phyloP scores from a whole-genome alignment of 2,888 invertebrate genomes.

The Harpagoxenus sublaevis region DNA sequence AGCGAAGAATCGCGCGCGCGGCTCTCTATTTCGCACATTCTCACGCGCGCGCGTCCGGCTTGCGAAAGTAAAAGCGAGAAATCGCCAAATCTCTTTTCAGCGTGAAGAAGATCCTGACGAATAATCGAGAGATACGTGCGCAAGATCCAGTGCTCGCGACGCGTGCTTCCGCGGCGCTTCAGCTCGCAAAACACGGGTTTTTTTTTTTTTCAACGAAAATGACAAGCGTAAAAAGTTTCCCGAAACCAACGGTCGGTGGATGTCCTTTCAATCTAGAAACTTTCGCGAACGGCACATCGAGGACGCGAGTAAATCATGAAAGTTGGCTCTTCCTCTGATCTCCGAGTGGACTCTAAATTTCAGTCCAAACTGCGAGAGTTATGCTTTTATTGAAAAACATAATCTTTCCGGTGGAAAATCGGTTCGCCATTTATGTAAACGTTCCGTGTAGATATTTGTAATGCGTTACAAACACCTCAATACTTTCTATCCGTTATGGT shows the following conservation, averaged over 20 bases:
- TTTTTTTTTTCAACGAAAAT: neutral
- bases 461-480: conserved; percentile 5
- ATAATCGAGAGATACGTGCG: conserved; percentile 36
- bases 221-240: neutral
- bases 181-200: neutral
- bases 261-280: neutral
- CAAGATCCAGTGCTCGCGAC: conserved; percentile 22
- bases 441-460: neutral
- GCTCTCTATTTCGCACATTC: conserved; percentile 37
- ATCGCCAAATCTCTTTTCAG: conserved; percentile 39
- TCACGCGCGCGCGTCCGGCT: conserved; percentile 53
- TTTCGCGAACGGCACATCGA: neutral
- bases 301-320: neutral
- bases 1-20: conserved; percentile 38
- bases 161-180: conserved; percentile 21
- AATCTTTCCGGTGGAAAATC: neutral
- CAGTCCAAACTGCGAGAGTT: neutral
- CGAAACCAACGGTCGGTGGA: neutral
- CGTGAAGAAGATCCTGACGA: conserved; percentile 35
- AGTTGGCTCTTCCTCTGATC: neutral
- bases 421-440: conserved; percentile 38
- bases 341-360: neutral
- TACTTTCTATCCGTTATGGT: conserved; percentile 79
- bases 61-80: conserved; percentile 61
- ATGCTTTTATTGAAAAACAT: neutral